phyloP scores from a whole-genome alignment of 2,888 invertebrate species.

The Andrena fulva region DNA sequence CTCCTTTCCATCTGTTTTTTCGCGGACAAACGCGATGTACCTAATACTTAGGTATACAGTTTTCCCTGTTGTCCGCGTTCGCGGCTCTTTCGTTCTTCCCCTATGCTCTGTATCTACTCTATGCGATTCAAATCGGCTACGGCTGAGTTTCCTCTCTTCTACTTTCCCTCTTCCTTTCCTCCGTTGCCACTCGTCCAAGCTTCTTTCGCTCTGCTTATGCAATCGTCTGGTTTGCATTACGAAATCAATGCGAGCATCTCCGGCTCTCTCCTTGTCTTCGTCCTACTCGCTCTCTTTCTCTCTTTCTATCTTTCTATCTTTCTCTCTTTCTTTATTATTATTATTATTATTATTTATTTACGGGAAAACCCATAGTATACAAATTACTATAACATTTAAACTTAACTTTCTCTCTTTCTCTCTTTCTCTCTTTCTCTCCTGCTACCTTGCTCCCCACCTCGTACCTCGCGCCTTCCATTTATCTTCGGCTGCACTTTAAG shows the following conservation, averaged over 20 bases:
- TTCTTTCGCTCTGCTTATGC: slow-evolving; percentile 41
- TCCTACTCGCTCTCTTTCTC: slow-evolving; percentile 11
- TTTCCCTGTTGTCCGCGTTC: neutral
- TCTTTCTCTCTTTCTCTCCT: slow-evolving; percentile 6
- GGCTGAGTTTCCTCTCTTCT: neutral
- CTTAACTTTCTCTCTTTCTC: neutral
- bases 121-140: no score
- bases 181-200: neutral
- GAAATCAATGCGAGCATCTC: slow-evolving; percentile 46
- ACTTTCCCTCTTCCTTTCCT: neutral
- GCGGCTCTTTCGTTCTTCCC: no score
- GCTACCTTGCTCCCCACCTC: neutral
- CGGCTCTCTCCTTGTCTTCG: neutral
- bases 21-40: neutral
- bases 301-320: neutral
- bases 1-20: slow-evolving; percentile 5
- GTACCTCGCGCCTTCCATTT: slow-evolving; percentile 50
- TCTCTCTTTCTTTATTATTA: slow-evolving; percentile 1
- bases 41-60: neutral
- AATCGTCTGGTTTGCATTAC: slow-evolving; percentile 47
- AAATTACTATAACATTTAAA: no score
- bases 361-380: no score
- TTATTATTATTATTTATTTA: no score
- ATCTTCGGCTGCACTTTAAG: slow-evolving; percentile 63
- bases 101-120: no score